phyloP scores from a whole-genome alignment of 2,113 vertebrate species.

The Myanophis thanlyinensis region DNA sequence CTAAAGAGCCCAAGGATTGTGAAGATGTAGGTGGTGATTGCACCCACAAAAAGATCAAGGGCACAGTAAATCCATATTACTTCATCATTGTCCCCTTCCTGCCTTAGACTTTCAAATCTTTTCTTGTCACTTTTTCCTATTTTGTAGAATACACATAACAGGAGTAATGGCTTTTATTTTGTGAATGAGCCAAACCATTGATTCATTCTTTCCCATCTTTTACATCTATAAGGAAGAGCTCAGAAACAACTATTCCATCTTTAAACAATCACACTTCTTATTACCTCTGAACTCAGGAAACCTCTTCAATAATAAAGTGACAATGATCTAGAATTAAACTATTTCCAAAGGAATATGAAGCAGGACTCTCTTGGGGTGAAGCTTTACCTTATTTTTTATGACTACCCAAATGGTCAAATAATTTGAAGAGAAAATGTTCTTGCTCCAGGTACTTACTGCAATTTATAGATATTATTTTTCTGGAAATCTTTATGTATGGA shows the following conservation, averaged over 20 bases:
- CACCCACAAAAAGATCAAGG: neutral
- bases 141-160: neutral
- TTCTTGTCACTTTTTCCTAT: neutral
- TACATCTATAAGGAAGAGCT: neutral
- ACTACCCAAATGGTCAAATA: neutral
- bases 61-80: neutral
- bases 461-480: neutral
- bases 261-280: neutral
- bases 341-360: neutral
- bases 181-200: neutral
- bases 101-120: neutral
- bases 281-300: neutral
- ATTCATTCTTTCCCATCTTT: neutral
- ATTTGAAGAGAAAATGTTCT: neutral
- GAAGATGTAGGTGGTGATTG: neutral
- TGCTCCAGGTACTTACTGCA: neutral
- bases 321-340: neutral
- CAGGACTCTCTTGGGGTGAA: too few species aligned
- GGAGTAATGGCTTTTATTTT: too few species aligned
- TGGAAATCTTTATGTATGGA: neutral
- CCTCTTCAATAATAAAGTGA: neutral
- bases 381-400: neutral
- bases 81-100: neutral
- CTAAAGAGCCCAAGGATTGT: neutral
- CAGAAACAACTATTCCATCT: neutral